Evolutionary conservation across 2,888 invertebrate genomes (phyloP).

Genomic region (Tethea ocularis): DNA sequence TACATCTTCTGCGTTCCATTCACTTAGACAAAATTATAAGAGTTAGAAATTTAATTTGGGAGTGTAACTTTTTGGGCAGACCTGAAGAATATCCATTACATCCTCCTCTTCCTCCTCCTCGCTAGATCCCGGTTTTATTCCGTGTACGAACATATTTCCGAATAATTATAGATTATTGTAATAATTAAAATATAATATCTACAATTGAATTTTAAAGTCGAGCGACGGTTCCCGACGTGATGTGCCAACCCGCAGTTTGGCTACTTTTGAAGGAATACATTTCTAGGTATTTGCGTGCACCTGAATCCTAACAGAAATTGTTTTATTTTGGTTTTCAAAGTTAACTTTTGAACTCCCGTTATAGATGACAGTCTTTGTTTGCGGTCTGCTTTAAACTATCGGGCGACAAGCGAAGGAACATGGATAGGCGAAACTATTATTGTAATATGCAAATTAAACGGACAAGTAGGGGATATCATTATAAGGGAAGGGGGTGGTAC

Average conservation of each 20-base stretch:
- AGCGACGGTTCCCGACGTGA: slow-evolving; percentile 18
- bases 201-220: slow-evolving; percentile 20
- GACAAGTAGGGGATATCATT: slow-evolving; percentile 71
- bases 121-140: slow-evolving; percentile 80
- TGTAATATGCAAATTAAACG: slow-evolving; percentile 77
- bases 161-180: neutral
- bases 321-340: neutral
- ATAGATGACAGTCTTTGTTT: slow-evolving; percentile 32
- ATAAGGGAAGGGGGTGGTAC: slow-evolving; percentile 66
- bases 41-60: neutral
- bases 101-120: slow-evolving; percentile 85
- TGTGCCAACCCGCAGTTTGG: neutral
- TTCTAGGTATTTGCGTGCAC: neutral
- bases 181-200: slow-evolving; percentile 5
- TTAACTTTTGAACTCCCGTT: slow-evolving; percentile 5
- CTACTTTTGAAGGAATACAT: neutral
- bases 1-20: neutral
- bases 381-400: slow-evolving; percentile 48
- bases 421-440: slow-evolving; percentile 54
- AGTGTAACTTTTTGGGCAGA: slow-evolving; percentile 39
- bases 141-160: slow-evolving; percentile 84
- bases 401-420: slow-evolving; percentile 47
- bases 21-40: neutral
- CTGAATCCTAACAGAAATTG: neutral
- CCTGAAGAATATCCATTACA: slow-evolving; percentile 78